Conservation (phyloP, 2,797 vertebrate genomes). For the Hyperoplus immaculatus region DNA sequence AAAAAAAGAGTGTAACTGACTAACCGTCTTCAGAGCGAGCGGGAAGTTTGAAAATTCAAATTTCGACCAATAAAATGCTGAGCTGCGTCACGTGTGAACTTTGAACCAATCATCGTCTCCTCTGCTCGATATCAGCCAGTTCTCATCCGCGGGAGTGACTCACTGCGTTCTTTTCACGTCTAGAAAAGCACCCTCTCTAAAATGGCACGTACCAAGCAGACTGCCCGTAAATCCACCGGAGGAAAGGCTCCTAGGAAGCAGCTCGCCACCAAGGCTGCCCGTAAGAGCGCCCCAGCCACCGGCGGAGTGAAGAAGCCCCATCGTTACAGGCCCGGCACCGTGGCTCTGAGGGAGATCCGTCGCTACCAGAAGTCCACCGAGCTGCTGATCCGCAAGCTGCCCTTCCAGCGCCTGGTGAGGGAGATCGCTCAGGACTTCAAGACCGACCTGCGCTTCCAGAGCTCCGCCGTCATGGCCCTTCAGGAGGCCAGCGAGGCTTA, state of each 20-base stretch:
- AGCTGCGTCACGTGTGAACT: no score
- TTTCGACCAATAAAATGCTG: no score
- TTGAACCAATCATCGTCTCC: no score
- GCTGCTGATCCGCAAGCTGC: slow-evolving; percentile 50
- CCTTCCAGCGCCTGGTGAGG: slow-evolving; percentile 45
- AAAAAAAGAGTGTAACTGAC: no score
- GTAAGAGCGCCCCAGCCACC: slow-evolving; percentile 20
- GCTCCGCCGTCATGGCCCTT: slow-evolving; percentile 43
- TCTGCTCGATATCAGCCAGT: no score
- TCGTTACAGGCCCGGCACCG: slow-evolving; percentile 39
- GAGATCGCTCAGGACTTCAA: slow-evolving; percentile 53
- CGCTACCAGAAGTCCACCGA: slow-evolving; percentile 47
- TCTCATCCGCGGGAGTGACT: no score
- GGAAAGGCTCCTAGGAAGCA: slow-evolving; percentile 4
- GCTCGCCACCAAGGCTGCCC: slow-evolving; percentile 25
- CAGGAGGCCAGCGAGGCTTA: slow-evolving; percentile 54
- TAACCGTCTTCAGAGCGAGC: no score
- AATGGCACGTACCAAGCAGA: slow-evolving; percentile 9
- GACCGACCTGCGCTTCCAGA: slow-evolving; percentile 55
- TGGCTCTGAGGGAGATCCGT: slow-evolving; percentile 39
- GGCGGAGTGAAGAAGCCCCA: slow-evolving; percentile 33
- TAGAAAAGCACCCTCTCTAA: no score
- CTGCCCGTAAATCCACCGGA: not conserved
- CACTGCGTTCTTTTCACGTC: no score
- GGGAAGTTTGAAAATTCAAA: no score